A percentile compares a stretch with the other conserved stretches of the same genome.
These are phyloP conservation scores for Euclidia mi DNA, from an alignment of 2,888 invertebrate genomes.

Conservation along the genomic window DNA sequence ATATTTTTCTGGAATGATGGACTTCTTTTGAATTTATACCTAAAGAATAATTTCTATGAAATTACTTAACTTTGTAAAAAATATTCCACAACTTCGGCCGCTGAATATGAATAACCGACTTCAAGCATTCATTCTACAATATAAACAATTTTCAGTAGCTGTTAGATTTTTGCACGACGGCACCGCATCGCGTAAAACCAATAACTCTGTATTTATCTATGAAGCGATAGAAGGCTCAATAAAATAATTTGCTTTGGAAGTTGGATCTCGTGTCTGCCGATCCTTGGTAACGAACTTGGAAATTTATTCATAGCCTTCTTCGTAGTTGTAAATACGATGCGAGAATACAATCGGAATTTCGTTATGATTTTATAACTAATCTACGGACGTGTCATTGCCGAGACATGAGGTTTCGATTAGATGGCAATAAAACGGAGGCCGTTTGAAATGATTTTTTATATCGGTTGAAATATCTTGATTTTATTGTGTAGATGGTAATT, in stretches of 20 bases:
- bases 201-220: conserved; percentile 50
- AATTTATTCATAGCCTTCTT: conserved; percentile 86
- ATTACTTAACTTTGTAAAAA: no score
- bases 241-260: conserved; percentile 74
- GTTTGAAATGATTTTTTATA: no score
- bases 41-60: no score
- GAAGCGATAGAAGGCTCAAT: conserved; percentile 49
- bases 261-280: conserved; percentile 67
- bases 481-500: no score
- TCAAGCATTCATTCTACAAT: neutral
- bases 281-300: conserved; percentile 78
- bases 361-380: conserved; percentile 77
- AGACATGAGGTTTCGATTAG: no score
- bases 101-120: no score
- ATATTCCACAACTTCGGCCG: no score
- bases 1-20: no score
- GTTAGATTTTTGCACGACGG: neutral
- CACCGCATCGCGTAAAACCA: conserved; percentile 16
- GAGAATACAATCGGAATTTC: conserved; percentile 75
- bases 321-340: conserved; percentile 76
- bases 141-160: neutral
- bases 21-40: no score
- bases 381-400: no score
- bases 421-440: no score
- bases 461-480: no score